Evolutionary conservation across 2,888 invertebrate species (phyloP), one percentile per base, ranked within the genome.

Genomic region (Hemistola chrysoprasaria): DNA sequence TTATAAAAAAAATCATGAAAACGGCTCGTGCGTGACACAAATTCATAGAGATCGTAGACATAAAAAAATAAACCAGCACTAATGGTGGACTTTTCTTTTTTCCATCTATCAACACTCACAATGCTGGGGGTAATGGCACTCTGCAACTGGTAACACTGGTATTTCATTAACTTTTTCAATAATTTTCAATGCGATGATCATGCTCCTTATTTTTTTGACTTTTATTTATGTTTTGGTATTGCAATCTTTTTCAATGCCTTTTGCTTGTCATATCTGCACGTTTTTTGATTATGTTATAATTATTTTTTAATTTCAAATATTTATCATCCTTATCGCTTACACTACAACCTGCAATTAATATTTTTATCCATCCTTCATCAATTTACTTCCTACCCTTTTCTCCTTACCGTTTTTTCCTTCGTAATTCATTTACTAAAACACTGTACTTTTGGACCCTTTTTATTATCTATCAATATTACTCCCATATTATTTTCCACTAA

Each of bases 61-160:
- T 28, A 39, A 47, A 35, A 26, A 29, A 20, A 33, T 30, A 72
- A 67, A 67, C 57, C 47, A 49, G 65, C 65, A 76, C 78, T 87
- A 83, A 87, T 80, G 65, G 69, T 75, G 65, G 62, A 71, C 74
- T 82, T 82, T 84, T 78, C 80, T 67, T 78, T 85, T 77, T 84
- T 85, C 61, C 83, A 85, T 86, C 79, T 79, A 70, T 71, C 87
- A 79, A 86, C 87, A 85, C 74, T 85, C 80, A 83, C 48, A 69
- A 71, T 68, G 81, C 79, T 82, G 84, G 86, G 88, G 85, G 76
- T 83, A 81, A 78, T 81, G 82, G 81, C 85, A 83, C 86, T 82
- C 82, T 80, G 78, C 86, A 81, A 85, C 82, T 87, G 88, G 88
- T 87, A 87, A 87, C 87, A 84, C 76, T 65, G 85, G 83, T 59